Evolutionary conservation across 2,113 vertebrate species (phyloP).

Genomic region (Ophiodon elongatus): DNA sequence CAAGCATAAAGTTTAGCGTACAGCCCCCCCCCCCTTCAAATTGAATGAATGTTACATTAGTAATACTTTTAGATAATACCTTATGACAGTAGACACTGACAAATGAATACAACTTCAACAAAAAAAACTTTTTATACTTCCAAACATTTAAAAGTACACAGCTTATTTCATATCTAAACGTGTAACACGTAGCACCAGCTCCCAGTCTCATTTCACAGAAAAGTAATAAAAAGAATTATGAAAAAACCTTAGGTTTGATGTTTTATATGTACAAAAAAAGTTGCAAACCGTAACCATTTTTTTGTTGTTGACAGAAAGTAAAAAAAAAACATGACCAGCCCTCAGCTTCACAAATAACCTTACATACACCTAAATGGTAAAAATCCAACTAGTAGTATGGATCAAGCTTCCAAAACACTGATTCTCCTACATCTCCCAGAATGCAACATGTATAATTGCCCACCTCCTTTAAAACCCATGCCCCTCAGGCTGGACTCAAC

Average conservation of each 20-base stretch:
- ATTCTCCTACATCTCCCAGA: constrained; percentile 14
- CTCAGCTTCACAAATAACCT: background rate
- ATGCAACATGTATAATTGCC: background rate
- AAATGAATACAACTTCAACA: background rate
- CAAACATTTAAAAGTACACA: background rate
- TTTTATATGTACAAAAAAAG: background rate
- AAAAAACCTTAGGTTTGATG: background rate
- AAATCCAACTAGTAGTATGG: background rate
- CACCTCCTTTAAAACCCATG: background rate
- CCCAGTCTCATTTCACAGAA: background rate
- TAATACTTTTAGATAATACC: too few species aligned
- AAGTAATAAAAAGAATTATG: background rate
- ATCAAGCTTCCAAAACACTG: constrained; percentile 3
- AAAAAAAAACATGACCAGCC: background rate
- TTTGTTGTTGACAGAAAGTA: background rate
- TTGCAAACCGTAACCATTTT: background rate
- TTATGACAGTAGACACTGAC: too few species aligned
- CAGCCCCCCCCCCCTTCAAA: too few species aligned
- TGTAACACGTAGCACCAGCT: background rate
- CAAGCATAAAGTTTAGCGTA: too few species aligned
- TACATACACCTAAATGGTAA: background rate
- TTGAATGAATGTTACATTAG: too few species aligned
- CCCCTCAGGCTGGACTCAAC: background rate
- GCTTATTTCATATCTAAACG: background rate
- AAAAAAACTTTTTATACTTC: background rate